Base-by-base conservation (phyloP, 2,888 invertebrate species). In the Hirudinaria manillensis region DNA sequence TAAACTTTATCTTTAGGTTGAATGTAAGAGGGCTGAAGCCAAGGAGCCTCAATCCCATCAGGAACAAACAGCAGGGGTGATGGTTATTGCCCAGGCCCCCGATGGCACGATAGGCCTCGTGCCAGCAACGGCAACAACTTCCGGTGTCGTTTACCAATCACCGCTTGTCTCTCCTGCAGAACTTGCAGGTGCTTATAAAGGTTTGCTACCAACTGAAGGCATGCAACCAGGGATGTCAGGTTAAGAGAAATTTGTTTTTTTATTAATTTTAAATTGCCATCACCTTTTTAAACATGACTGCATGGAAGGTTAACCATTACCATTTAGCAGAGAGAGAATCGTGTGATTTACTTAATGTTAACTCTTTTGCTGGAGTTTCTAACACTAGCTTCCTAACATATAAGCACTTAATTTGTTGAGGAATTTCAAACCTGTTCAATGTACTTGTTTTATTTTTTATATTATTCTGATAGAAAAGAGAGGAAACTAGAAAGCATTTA, bases 1-100 rank as follows among this genome's bases (percentile, higher is more conserved):
- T 45, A 45, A 45, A 45, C 10, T 45, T 68, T n/a, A 19, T 32
- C 36, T 34, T 27, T 36, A 76, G 76, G 76, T 76, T 36, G 76
- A 76, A 51, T 76, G 76, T 36, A 76, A 76, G 55, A 53, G 76
- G 21, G 76, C 76, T 3, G 76, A 76, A 68, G 74, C 76, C 24
- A 66, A 73, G 24, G 76, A 76, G 21, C 29, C 68, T 24, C 70
- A 38, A 29, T 19, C 55, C 27, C 21, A 21, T 13, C 32, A 21
- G 29, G 68, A 32, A 0, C 53, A 55, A 3, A 21, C 32, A 27
- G 45, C 67, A n/a, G 74, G 72, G n/a, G n/a, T 76, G 68, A 74
- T 76, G 70, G 70, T 76, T 74, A 34, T 76, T 10, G 75, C 75
- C 38, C 74, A 74, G 66, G 75, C 53, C 7, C 74, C 74, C 10